Conservation (phyloP, 2,797 vertebrate genomes). For the Tarsius wallacei region DNA sequence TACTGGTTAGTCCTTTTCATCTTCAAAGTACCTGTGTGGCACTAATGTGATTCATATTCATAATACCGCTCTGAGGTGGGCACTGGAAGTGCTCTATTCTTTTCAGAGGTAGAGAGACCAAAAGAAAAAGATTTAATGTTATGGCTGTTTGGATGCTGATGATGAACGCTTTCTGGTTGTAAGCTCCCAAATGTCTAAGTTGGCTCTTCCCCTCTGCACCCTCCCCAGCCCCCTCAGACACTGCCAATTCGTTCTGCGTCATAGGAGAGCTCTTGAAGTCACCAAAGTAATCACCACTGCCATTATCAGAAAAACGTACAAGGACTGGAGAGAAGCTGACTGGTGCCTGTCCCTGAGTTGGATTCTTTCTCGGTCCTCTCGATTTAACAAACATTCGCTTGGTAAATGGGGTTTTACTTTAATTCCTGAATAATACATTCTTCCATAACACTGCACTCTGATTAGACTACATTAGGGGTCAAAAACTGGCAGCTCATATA, state of each 20-base stretch:
- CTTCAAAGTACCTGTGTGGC: constrained; percentile 83
- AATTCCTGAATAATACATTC: neutral
- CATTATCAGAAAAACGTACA: neutral
- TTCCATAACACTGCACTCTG: neutral
- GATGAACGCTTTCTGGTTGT: neutral
- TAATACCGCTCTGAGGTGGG: constrained; percentile 65
- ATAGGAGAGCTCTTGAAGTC: neutral
- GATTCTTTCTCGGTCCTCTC: neutral
- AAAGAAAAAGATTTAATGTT: neutral
- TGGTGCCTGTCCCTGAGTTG: neutral
- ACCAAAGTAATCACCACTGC: neutral
- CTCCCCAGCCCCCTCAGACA: neutral
- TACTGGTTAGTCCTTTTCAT: constrained; percentile 78
- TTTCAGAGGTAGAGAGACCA: constrained; percentile 45
- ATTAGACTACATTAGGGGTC: neutral
- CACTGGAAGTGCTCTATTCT: neutral
- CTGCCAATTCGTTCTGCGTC: neutral
- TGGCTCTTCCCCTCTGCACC: neutral
- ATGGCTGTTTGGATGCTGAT: neutral
- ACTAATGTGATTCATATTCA: constrained; percentile 70
- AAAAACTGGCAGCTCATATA: neutral
- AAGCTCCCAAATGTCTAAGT: neutral
- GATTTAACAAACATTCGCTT: neutral
- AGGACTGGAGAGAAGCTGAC: neutral
- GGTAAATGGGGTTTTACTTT: neutral